A percentile compares a stretch with the other conserved stretches of the same genome.
Conservation (phyloP, 30 jellyfish, hydroid and myxozoan genomes). For the Pelagia noctiluca region DNA sequence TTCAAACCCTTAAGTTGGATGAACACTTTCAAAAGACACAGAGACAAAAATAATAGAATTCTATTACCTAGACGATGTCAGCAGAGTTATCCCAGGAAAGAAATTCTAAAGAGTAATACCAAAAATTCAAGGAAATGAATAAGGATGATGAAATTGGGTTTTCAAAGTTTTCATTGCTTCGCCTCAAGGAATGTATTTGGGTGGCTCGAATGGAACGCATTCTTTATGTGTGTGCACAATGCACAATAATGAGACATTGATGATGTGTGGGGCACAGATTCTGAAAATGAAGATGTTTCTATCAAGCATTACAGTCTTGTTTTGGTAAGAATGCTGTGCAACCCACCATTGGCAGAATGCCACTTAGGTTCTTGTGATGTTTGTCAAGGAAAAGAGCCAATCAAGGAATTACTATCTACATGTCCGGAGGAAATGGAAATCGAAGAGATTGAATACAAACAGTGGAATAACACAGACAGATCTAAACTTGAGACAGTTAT, state of each 20-base stretch:
- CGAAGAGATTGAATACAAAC: too few relatives aligned
- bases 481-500: slow-evolving; percentile 50
- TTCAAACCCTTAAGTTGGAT: slow-evolving; percentile 57
- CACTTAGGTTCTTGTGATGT: slow-evolving; percentile 17
- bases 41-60: slow-evolving; percentile 10
- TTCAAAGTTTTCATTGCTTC: slow-evolving; percentile 43
- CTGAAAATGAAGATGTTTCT: slow-evolving; percentile 37
- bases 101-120: slow-evolving; percentile 41
- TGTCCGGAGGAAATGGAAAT: too few relatives aligned
- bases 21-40: slow-evolving; percentile 34
- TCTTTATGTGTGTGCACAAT: slow-evolving; percentile 68
- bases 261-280: slow-evolving; percentile 37
- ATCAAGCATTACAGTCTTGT: slow-evolving; percentile 24
- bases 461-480: slow-evolving; percentile 55
- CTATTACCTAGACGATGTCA: slow-evolving; percentile 29
- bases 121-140: slow-evolving; percentile 34
- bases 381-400: slow-evolving; percentile 48
- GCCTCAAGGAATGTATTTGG: slow-evolving; percentile 69
- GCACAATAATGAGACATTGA: slow-evolving; percentile 58
- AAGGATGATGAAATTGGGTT: too few relatives aligned
- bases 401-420: slow-evolving; percentile 7
- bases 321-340: slow-evolving; percentile 27
- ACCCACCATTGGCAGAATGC: slow-evolving; percentile 48
- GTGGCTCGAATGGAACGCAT: slow-evolving; percentile 56
- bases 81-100: slow-evolving; percentile 70